Base-by-base conservation (phyloP, 2,888 invertebrate genomes). In the Scaptomyza reducta region DNA sequence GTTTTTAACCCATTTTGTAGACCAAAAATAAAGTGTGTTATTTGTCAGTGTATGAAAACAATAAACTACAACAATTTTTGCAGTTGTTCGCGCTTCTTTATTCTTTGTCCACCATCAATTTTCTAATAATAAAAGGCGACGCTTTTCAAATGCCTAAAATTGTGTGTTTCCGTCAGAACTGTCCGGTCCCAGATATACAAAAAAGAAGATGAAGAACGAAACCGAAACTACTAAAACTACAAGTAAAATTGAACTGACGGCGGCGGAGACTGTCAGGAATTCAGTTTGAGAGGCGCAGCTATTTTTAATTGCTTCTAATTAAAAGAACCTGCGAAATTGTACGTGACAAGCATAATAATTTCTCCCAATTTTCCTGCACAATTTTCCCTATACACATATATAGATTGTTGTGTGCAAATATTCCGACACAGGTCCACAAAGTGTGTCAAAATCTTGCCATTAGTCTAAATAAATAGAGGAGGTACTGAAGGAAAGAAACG, bases 221-320 rank as follows among this genome's bases (percentile, higher is more conserved):
- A 63, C 16, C 31, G 38, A 62, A 66, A 55, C 41, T 42, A 35
- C 10, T 9, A 55, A 67, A 22, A 22, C 47, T 54, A 61, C 47
- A 11, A 72, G 58, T 58, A 44, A 45, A 59, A 58, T 22, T 59
- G 45, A 67, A 45, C 53, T 61, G 66, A 60, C 58, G 64, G 54
- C 77, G 60, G 47, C 55, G 62, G 56, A 73, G 58, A 51, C 53
- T 77, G 77, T 60, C 64, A 65, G 74, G 78, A 74, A 68, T 84
- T 79, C 41, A 31, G 38, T 45, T 45, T 41, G 65, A 65, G 78
- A 65, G 55, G 67, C 63, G 57, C 57, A 55, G 66, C 87, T 79
- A 80, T 87, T 85, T 88, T 77, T 79, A 85, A 88, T 87, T 88
- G 86, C 79, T 69, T 87, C 78, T 79, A 87, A 88, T 88, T 88